Evolutionary conservation across 2,797 vertebrate genomes (phyloP), one percentile per base, ranked within the genome.

Genomic region (Platyrinchus mystaceus): DNA sequence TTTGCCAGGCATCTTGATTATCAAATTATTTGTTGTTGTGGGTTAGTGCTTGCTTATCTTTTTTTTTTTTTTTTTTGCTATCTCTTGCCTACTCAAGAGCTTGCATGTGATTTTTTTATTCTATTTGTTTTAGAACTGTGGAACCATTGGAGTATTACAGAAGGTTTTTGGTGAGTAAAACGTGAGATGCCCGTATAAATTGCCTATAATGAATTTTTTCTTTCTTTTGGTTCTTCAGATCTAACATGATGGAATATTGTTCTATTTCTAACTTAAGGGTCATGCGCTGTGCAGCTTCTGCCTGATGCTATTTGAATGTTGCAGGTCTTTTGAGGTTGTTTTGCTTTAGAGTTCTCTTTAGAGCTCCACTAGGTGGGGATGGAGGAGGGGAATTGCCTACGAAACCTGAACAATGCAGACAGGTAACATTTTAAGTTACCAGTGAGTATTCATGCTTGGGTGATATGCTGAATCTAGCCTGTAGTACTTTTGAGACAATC

Each of bases 91-190:
- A 1, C 20, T 68, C 43, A 24, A 15, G 46, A 46, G 8, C n/a
- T 88, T 89, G 23, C 11, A 15, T 46, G 30, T 89, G 37, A 95
- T 60, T 9, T 91, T 74, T 36, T 50, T 56, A 84, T 97, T 91
- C 39, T 84, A 1, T 93, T 79, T 93, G 6, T 97, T 47, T 85
- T 91, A 99, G 99, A 97, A 99, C 98, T 6, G 99, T 99, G 78
- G 99, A 99, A 86, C 99, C 99, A 8, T 44, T 99, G 97, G 99
- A 99, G 88, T 99, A 99, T 95, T 99, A 99, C 97, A 98, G 98
- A 88, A 99, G 98, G 73, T 99, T 99, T 97, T 96, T 99, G 98
- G 99, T 99, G 69, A 98, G 98, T 98, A 82, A 71, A 92, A 15
- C 26, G 7, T 1, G 2, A 27, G 58, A 13, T 50, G 3, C 14